Evolutionary conservation across 2,888 invertebrate species (phyloP), one percentile per base, ranked within the genome.

Genomic region (Hemicrepidius hirtus): DNA sequence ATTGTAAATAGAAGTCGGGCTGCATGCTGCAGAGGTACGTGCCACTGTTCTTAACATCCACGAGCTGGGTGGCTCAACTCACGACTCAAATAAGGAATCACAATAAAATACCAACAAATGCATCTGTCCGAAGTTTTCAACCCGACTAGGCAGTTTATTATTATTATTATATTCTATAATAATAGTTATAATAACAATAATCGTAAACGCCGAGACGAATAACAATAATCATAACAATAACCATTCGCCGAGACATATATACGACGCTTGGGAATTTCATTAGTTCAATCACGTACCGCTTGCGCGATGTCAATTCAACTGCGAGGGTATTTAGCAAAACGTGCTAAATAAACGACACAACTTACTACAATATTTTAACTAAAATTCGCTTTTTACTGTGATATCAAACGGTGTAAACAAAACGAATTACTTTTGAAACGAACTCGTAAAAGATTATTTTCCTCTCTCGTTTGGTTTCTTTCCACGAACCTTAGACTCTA

Each of bases 201-300:
- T 81, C 81, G 81, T 83, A 83, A 83, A 82, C 81, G 82, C 80
- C 79, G 80, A 63, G 80, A 79, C 81, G 79, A 82, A 85, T 85
- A 84, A 84, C 84, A 84, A 84, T 85, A 84, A 84, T 84, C 84
- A 83, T 85, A 84, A 85, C 84, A 83, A 83, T 85, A 84, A 85
- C 84, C 84, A 78, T 85, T 85, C 75, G 78, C 24, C 81, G 82
- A 83, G 84, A 84, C 83, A 82, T 82, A 81, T 84, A 84, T 83
- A 80, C 80, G 82, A 82, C 79, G 82, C 78, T 75, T 77, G 81
- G 82, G 83, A 83, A 84, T 84, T 83, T 84, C 84, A 84, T 80
- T 84, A 84, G 84, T 84, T 83, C 82, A 84, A 84, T 83, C 83
- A 83, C 83, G 80, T 80, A 79, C 79, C 79, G 78, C 67, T 73